phyloP scores from a whole-genome alignment of 1,140 invertebrate species.

The Saxidomus purpurata region DNA sequence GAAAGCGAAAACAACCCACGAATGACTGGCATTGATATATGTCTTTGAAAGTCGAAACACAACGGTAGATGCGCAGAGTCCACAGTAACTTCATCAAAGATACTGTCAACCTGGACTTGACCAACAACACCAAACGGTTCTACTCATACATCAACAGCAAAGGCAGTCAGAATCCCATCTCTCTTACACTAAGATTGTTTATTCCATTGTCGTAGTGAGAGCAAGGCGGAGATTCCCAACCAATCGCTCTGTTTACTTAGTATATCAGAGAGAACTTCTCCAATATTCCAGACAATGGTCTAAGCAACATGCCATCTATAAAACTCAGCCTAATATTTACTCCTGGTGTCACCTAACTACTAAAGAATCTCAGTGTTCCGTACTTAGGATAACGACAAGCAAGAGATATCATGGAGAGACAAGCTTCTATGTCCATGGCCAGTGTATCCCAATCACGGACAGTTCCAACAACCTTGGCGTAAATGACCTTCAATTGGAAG shows the following conservation, averaged over 20 bases:
- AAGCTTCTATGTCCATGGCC: not conserved
- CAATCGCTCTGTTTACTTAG: not conserved
- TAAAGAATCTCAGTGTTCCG: constrained; percentile 30
- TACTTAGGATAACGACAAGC: constrained; percentile 3
- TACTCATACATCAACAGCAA: not conserved
- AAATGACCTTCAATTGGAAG: no score
- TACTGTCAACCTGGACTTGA: not conserved
- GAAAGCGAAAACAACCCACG: not conserved
- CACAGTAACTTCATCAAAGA: not conserved
- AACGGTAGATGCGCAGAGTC: not conserved
- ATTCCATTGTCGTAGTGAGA: not conserved
- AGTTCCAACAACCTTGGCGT: no score
- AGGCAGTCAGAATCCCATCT: constrained; percentile 12
- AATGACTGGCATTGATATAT: not conserved
- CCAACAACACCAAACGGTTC: constrained; percentile 20
- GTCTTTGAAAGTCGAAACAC: not conserved
- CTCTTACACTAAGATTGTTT: not conserved
- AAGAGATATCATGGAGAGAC: not conserved
- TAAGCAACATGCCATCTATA: not conserved
- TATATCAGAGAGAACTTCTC: not conserved
- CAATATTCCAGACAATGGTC: not conserved
- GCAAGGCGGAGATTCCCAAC: not conserved
- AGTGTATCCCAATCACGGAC: no score
- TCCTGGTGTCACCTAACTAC: not conserved
- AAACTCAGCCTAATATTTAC: not conserved